Conservation (phyloP, 2,797 vertebrate genomes). For the Galagoides demidoff region DNA sequence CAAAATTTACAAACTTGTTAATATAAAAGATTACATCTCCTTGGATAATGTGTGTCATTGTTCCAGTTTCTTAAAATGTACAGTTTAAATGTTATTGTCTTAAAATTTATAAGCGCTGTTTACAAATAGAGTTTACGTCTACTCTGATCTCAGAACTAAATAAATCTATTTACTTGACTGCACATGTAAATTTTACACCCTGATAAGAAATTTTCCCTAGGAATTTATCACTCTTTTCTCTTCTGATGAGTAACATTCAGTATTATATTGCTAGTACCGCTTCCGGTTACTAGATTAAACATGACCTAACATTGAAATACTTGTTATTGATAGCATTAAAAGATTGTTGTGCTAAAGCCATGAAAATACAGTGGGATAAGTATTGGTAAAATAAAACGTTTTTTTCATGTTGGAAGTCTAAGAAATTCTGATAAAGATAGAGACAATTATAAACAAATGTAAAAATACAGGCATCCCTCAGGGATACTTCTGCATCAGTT, state of each 20-base stretch:
- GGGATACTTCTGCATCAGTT: background rate
- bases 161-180: background rate
- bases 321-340: background rate
- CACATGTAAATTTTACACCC: background rate
- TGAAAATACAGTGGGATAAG: background rate
- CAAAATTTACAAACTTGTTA: background rate
- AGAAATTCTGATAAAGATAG: background rate
- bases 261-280: background rate
- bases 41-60: background rate
- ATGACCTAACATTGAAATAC: background rate
- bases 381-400: slow-evolving; percentile 6
- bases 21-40: background rate
- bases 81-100: slow-evolving; percentile 23
- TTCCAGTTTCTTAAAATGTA: background rate
- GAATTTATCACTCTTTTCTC: background rate
- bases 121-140: background rate
- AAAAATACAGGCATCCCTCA: background rate
- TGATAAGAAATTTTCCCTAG: slow-evolving; percentile 5
- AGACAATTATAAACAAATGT: background rate
- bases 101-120: background rate
- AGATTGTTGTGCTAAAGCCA: background rate
- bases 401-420: slow-evolving; percentile 39
- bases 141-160: background rate
- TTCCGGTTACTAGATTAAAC: slow-evolving; percentile 25
- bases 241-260: background rate